Percentiles rank a stretch among this genome's conserved stretches.
Evolutionary conservation across 2,797 vertebrate species (phyloP).

Genomic region (Gymnoscopelus braueri): DNA sequence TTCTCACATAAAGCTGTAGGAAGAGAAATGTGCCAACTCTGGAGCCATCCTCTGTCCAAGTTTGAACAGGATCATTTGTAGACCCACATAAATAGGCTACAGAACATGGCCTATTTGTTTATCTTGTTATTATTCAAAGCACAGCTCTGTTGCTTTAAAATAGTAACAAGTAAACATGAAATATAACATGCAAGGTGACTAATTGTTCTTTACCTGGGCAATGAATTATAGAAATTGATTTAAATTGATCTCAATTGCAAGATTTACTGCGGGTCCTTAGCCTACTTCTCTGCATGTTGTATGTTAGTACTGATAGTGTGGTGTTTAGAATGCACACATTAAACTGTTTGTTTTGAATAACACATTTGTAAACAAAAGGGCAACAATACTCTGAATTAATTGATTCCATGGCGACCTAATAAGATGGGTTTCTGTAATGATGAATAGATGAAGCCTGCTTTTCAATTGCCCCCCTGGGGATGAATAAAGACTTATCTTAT

Average conservation of each 20-base stretch:
- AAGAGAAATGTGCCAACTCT: background rate
- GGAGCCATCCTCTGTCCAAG: background rate
- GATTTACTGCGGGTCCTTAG: constrained; percentile 10
- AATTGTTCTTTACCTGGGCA: constrained; percentile 23
- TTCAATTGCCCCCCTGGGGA: background rate
- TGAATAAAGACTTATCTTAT: too few species aligned
- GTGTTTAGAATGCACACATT: too few species aligned
- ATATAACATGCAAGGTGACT: background rate
- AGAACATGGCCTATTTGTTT: constrained; percentile 48
- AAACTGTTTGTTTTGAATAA: too few species aligned
- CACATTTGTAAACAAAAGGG: too few species aligned
- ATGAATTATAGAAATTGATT: background rate
- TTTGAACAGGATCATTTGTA: background rate
- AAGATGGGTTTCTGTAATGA: too few species aligned
- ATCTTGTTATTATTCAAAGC: constrained; percentile 48
- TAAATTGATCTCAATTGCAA: constrained; percentile 3
- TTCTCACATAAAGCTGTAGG: constrained; percentile 25
- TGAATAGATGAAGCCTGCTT: too few species aligned
- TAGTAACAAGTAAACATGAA: too few species aligned
- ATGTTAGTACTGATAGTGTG: too few species aligned
- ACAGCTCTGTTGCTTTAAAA: constrained; percentile 16
- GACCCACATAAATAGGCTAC: constrained; percentile 13
- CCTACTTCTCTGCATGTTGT: too few species aligned
- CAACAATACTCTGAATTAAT: too few species aligned
- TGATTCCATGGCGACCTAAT: too few species aligned